A percentile compares a stretch with the other conserved stretches of the same genome.
Conservation (phyloP, 2,888 invertebrate genomes). For the Gymnosoma rotundatum region DNA sequence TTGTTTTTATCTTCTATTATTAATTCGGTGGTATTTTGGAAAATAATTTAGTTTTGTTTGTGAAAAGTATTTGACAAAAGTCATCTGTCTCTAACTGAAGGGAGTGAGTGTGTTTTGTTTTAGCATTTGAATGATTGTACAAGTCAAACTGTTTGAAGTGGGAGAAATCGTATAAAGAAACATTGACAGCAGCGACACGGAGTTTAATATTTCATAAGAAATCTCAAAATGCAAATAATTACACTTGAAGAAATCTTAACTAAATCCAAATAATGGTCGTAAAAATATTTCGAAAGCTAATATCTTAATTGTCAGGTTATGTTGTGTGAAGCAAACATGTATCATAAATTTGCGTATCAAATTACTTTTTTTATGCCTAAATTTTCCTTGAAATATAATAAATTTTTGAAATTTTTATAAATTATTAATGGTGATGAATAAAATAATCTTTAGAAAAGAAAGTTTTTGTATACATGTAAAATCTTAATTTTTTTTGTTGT, state of each 20-base stretch:
- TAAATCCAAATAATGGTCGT: neutral
- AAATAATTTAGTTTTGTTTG: conserved; percentile 25
- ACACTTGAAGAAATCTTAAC: conserved; percentile 19
- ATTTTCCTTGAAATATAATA: too few relatives aligned
- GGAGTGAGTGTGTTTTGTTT: conserved; percentile 51
- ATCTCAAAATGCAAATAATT: conserved; percentile 10
- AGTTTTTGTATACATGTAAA: too few relatives aligned
- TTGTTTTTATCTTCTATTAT: conserved; percentile 30
- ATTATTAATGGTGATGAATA: too few relatives aligned
- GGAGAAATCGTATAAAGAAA: conserved; percentile 39
- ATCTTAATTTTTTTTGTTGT: too few relatives aligned
- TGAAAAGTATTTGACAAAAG: neutral
- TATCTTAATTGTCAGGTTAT: neutral
- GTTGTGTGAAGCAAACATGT: too few relatives aligned
- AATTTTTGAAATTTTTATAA: too few relatives aligned
- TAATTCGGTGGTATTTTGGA: conserved; percentile 27
- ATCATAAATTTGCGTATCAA: too few relatives aligned
- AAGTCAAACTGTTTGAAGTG: conserved; percentile 54
- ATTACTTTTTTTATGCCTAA: too few relatives aligned
- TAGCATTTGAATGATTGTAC: conserved; percentile 38
- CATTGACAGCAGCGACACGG: conserved; percentile 37
- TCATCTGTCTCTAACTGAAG: conserved; percentile 20
- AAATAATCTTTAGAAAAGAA: too few relatives aligned
- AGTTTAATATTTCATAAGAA: conserved; percentile 64
- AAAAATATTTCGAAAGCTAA: neutral